A percentile compares a stretch with the other conserved stretches of the same genome.
These are phyloP conservation scores for Vombatus ursinus DNA, from an alignment of 2,113 vertebrate genomes.

Conservation along the genomic window DNA sequence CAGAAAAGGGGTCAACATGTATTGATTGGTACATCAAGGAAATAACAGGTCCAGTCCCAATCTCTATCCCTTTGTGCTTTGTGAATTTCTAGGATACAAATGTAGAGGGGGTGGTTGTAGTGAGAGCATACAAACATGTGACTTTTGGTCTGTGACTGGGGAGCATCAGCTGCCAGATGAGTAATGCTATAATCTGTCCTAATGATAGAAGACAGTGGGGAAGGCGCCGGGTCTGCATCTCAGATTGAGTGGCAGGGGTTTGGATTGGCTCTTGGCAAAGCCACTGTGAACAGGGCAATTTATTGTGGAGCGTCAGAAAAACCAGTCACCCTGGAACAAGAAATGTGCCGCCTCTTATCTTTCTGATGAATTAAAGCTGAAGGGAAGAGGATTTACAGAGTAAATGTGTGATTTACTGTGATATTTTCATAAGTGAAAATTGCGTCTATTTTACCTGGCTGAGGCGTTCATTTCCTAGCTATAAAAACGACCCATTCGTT, in stretches of 20 bases:
- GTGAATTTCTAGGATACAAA: neutral
- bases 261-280: constrained; percentile 64
- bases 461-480: neutral
- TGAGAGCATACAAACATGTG: neutral
- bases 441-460: neutral
- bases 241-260: constrained; percentile 58
- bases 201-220: constrained; percentile 41
- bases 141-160: neutral
- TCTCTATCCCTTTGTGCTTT: neutral
- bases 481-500: neutral
- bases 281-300: constrained; percentile 34
- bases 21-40: neutral
- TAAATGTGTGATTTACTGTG: constrained; percentile 27
- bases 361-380: constrained; percentile 18
- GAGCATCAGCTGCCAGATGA: constrained; percentile 42
- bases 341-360: constrained; percentile 41
- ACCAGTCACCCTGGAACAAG: constrained; percentile 39
- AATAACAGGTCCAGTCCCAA: neutral
- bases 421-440: constrained; percentile 45
- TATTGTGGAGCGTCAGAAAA: constrained; percentile 32
- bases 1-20: neutral
- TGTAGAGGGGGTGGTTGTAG: neutral
- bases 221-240: constrained; percentile 1
- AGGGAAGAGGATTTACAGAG: constrained; percentile 61
- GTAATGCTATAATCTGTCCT: constrained; percentile 38